Conservation (phyloP, 2,797 vertebrate species). For the Alectoris magna region DNA sequence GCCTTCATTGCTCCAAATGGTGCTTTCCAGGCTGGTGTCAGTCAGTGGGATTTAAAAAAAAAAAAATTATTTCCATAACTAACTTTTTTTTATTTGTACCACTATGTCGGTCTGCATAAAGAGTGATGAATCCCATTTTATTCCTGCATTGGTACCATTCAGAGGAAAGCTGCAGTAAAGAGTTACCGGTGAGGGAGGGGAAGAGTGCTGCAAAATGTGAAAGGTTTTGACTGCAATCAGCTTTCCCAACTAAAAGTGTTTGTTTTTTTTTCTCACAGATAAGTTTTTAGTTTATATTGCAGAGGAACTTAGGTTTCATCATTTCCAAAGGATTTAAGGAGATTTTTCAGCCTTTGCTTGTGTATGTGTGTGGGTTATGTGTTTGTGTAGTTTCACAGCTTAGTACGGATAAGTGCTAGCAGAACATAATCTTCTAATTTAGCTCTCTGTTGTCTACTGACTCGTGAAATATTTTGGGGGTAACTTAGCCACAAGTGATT, state of each 20-base stretch:
- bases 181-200: background rate
- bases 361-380: background rate
- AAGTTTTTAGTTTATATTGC: background rate
- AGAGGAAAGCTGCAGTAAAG: background rate
- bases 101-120: background rate
- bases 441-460: constrained; percentile 17
- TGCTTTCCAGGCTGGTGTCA: background rate
- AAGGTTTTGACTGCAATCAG: background rate
- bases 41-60: background rate
- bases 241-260: background rate
- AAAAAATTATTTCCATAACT: background rate
- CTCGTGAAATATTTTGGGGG: constrained; percentile 45
- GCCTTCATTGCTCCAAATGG: background rate
- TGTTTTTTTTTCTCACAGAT: background rate
- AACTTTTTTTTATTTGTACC: background rate
- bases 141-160: background rate
- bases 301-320: background rate
- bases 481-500: constrained; percentile 41
- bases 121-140: background rate
- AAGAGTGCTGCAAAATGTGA: background rate
- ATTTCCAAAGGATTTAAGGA: background rate
- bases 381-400: constrained; percentile 3
- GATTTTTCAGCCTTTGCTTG: background rate
- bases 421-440: constrained; percentile 42
- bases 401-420: constrained; percentile 4